Base-by-base conservation (phyloP, 2,797 vertebrate species). In the Poecile montanus region DNA sequence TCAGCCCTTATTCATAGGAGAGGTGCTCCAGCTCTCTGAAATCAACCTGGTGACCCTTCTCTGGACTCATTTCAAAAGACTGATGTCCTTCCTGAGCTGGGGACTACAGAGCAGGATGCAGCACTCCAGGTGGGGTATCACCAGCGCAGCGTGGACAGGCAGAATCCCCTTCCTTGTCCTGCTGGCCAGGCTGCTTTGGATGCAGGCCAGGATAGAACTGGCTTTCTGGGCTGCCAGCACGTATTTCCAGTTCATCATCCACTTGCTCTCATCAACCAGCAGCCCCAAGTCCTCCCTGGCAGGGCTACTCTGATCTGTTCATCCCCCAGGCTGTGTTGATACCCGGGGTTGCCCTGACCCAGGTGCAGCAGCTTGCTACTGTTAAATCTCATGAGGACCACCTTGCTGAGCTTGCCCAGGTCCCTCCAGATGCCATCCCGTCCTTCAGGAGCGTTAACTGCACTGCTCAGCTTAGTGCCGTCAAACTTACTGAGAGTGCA, bases 171-270 rank as follows among this genome's bases (percentile, higher is more conserved):
- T 42, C 7, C 21, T 16, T 5, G 4, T 16, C 47, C 34, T 40
- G 29, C 23, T 47, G 76, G 3, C 16, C 53, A 22, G 4, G 2
- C 14, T 54, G 47, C 29, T 53, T 51, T 53, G 15, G 53, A 53
- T 47, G 25, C 29, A 73, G 45, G 38, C 38, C 45, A 60, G 53
- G n/a, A 66, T 6, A 53, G 4, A 26, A 9, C 0, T 27, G 21
- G 23, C 19, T 25, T 25, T 38, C 38, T 45, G 60, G 7, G 61
- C 25, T 11, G 16, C 5, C 38, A 81, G 47, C 0, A 0, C 8
- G 1, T 8, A 13, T 21, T 60, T 51, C 47, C 2, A 2, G 40
- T 12, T 81, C 30, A 7, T 61, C 42, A 56, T 48, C 42, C 42
- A 47, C 29, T 48, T 23, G 34, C 42, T 63, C 3, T 48, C 74